Evolutionary conservation across 2,888 invertebrate genomes (phyloP), one percentile per base, ranked within the genome.

Genomic region (Conomelus anceps): DNA sequence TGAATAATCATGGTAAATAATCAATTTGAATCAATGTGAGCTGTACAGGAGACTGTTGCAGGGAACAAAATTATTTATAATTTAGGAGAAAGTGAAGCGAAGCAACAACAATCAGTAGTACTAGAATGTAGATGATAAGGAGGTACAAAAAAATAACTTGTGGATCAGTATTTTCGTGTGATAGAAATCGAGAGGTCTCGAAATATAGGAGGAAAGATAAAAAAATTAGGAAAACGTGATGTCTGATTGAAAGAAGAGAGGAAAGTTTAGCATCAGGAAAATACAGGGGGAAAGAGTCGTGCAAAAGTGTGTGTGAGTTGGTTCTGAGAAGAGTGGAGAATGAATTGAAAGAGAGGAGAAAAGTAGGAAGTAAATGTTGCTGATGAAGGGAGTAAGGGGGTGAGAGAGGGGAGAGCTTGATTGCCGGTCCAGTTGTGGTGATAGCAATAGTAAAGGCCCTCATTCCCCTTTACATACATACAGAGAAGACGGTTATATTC

Each of bases 401-500:
- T 20, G n/a, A n/a, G 7, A 63, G 63, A 63, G n/a, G 63, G n/a
- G n/a, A 13, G 63, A 63, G n/a, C 63, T 63, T 63, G 63, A 63
- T 63, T 63, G 63, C 63, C 63, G n/a, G 63, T 63, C 63, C 63
- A 63, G 63, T 63, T 63, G 63, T 63, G 63, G 63, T 63, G 63
- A 63, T 34, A 63, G 63, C 63, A 63, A 34, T 34, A 17, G 34
- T 34, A 17, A 34, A 34, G 63, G n/a, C 63, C 63, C 63, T 63
- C 63, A n/a, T n/a, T n/a, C 63, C 63, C 63, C 63, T 63, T 63
- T 63, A 63, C 63, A 63, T 63, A 63, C 63, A 63, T 20, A 20
- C n/a, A n/a, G 63, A n/a, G n/a, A n/a, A 34, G 63, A 86, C 86
- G 24, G 86, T 86, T 86, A 86, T 86, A 86, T 86, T 86, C 86